Evolutionary conservation across 2,113 vertebrate genomes (phyloP).

Genomic region (Epinephelus cyanopodus): DNA sequence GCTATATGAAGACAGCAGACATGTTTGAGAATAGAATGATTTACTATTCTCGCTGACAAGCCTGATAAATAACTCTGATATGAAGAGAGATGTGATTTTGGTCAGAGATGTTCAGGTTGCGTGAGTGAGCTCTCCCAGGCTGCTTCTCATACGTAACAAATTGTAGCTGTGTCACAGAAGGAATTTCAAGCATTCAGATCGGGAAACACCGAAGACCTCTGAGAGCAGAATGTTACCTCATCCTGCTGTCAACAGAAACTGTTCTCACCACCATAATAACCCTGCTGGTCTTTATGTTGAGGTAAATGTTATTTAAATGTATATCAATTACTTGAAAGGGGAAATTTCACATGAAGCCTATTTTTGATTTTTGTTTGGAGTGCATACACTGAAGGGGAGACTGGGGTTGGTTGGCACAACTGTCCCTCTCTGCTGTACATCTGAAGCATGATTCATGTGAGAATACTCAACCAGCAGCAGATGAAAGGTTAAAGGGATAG

Average conservation of each 20-base stretch:
- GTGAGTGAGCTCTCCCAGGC: slow-evolving; percentile 1
- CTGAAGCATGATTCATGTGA: too few species aligned
- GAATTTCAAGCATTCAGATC: slow-evolving; percentile 12
- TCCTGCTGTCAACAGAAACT: neutral
- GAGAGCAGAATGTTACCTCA: neutral
- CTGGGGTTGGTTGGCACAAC: too few species aligned
- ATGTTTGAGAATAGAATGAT: neutral
- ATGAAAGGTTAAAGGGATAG: too few species aligned
- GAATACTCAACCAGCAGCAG: too few species aligned
- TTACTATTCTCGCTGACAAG: neutral
- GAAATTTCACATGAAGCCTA: too few species aligned
- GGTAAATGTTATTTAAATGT: neutral
- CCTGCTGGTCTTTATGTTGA: neutral
- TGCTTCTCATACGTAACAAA: neutral
- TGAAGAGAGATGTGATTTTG: neutral
- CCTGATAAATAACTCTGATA: neutral
- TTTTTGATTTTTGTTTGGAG: too few species aligned
- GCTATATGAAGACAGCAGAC: neutral
- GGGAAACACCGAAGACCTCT: slow-evolving; percentile 7
- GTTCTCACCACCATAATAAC: too few species aligned
- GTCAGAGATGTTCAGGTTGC: neutral
- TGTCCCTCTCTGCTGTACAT: too few species aligned
- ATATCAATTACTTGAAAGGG: neutral
- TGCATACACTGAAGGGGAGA: too few species aligned
- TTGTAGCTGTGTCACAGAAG: neutral